Evolutionary conservation across 2,113 vertebrate genomes (phyloP).

Genomic region (Eonycteris spelaea): DNA sequence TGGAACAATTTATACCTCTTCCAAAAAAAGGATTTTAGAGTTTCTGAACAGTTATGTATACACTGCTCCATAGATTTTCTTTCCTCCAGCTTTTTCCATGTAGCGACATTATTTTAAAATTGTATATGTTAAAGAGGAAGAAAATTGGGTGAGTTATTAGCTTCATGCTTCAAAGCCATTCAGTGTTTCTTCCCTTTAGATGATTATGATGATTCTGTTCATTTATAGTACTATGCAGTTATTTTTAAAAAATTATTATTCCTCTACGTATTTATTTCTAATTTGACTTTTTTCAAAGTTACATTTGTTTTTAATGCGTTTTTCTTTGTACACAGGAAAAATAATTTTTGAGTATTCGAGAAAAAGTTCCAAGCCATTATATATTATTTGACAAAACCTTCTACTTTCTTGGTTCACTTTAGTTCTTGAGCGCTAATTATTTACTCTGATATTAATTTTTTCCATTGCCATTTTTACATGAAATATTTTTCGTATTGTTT

Average conservation of each 20-base stretch:
- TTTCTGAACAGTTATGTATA: not conserved
- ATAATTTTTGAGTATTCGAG: not conserved
- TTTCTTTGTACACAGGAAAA: conserved; percentile 23
- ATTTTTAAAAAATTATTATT: not conserved
- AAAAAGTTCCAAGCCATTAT: not conserved
- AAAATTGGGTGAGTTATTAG: not conserved
- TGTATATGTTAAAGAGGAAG: not conserved
- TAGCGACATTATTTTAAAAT: not conserved
- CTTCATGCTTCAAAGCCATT: not conserved
- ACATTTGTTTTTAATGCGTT: not conserved
- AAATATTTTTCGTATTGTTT: not conserved
- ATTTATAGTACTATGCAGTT: not conserved
- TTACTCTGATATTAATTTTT: not conserved
- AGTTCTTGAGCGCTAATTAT: conserved; percentile 10
- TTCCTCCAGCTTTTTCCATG: not conserved
- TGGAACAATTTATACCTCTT: not conserved
- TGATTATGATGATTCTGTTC: not conserved
- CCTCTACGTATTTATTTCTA: not conserved
- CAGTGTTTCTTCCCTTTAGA: not conserved
- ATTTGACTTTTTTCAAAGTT: not conserved
- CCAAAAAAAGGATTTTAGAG: not conserved
- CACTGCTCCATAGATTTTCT: not conserved
- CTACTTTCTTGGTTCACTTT: not conserved
- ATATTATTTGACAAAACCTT: not conserved
- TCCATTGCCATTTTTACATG: not conserved